Evolutionary conservation across 1,140 invertebrate species (phyloP), one percentile per base, ranked within the genome.

Genomic region (Drosophila paulistorum): DNA sequence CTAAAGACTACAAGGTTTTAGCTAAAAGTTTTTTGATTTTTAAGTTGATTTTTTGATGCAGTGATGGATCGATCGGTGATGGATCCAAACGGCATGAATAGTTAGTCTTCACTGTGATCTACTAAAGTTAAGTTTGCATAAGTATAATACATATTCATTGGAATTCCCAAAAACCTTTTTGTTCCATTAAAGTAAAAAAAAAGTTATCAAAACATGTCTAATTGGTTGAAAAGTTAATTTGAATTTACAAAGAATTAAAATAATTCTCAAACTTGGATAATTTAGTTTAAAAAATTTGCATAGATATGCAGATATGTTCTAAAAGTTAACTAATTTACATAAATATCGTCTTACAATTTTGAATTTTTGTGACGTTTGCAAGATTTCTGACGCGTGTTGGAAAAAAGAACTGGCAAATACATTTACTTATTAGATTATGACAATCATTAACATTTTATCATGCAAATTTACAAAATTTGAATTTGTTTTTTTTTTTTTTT

Each of bases 401-500:
- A 51, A 51, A 51, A 51, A 51, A 51, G 45, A 51, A 11, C 17
- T 3, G 45, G 58, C 35, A 20, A 33, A 39, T 35, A 33, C 20
- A 35, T 67, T 58, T 17, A 35, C 55, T 58, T 71, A 75, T 75
- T 17, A 59, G 39, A 51, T 51, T 51, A 51, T 51, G 45, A 51
- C 45, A 51, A 33, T 33, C 23, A 30, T 57, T 33, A 26, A 26
- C 26, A 57, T 67, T 61, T 54, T 41, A 23, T 35, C 62, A 74
- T 77, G 62, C 71, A 77, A 77, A 70, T 74, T 72, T 33, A 30
- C 6, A 30, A 30, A 30, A 30, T 30, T 30, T 30, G 30, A 30
- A 30, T 30, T 26, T 26, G 26, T 26, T 26, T 26, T 26, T 26
- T n/a, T n/a, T 3, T 10, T 48, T 41, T 70, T 9, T 54, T 1